Evolutionary conservation across 2,113 vertebrate genomes (phyloP).

Genomic region (Passer domesticus): DNA sequence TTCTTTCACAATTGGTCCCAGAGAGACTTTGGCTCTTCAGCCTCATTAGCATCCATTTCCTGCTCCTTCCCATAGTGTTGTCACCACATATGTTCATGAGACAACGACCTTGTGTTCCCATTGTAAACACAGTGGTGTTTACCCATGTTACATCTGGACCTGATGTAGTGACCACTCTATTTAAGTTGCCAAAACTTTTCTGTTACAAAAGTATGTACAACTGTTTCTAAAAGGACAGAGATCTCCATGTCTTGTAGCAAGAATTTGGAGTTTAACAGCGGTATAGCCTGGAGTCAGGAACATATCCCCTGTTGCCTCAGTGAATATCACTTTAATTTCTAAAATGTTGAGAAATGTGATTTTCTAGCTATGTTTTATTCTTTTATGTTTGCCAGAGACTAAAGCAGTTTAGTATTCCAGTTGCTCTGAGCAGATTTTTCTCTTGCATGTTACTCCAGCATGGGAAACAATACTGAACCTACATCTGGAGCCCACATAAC

Average conservation of each 20-base stretch:
- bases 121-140: background rate
- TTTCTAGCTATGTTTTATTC: conserved; percentile 1
- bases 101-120: conserved; percentile 14
- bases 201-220: background rate
- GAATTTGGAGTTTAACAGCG: background rate
- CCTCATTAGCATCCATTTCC: conserved; percentile 37
- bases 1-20: conserved; percentile 5
- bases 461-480: background rate
- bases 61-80: background rate
- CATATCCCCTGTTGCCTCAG: background rate
- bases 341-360: conserved; percentile 9
- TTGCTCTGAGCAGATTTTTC: background rate
- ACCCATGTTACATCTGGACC: background rate
- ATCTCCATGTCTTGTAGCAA: background rate
- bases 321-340: conserved; percentile 1
- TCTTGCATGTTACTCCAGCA: background rate
- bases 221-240: background rate
- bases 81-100: background rate
- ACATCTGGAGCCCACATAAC: conserved; percentile 31
- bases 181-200: conserved; percentile 6
- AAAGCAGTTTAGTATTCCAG: background rate
- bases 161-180: background rate
- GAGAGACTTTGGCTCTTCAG: conserved; percentile 26
- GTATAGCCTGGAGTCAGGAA: background rate
- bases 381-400: conserved; percentile 2